Evolutionary conservation across 92 coral and sea anemone genomes (phyloP), one percentile per base, ranked within the genome.

Genomic region (Umimayanthus chanpuru): DNA sequence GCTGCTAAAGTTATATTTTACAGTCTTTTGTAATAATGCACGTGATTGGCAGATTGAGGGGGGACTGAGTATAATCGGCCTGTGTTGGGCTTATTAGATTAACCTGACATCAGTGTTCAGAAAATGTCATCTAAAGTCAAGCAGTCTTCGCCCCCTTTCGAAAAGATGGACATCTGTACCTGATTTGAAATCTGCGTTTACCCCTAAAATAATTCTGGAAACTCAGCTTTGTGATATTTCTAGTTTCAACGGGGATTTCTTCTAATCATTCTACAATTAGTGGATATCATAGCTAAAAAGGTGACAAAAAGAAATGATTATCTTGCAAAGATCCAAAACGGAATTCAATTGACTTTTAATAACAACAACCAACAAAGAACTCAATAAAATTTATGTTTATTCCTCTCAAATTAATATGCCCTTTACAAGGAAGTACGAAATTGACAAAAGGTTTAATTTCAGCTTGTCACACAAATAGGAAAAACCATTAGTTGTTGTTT

Each of bases 401-500:
- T 83, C 77, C 87, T 83, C 87, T 83, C 87, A 68, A 83, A 83
- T 83, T 83, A 83, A 83, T 83, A 83, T 83, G 77, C 78, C 77
- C 77, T 83, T 83, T 70, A 83, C 87, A 72, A 83, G 87, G 87
- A 83, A 83, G 87, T 30, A 83, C 56, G 28, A 83, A 83, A 29
- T 83, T 83, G 87, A 83, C 87, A 83, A 83, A 83, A 83, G 87
- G 78, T 83, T 83, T 83, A 83, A 83, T 83, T 83, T 83, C 87
- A 83, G 78, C 66, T 70, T 83, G 87, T 83, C 87, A 83, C 14
- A 83, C 68, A 83, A 83, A 83, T 83, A 67, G 78, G 87, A 70
- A 83, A 83, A 83, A 49, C 87, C 87, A 83, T 83, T 83, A 83
- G 77, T 44, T 70, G 70, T 92, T 91, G 92, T 90, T 89, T 81